These are phyloP conservation scores for Cistogaster globosa DNA, from an alignment of 2,888 invertebrate genomes.

Conservation along the genomic window DNA sequence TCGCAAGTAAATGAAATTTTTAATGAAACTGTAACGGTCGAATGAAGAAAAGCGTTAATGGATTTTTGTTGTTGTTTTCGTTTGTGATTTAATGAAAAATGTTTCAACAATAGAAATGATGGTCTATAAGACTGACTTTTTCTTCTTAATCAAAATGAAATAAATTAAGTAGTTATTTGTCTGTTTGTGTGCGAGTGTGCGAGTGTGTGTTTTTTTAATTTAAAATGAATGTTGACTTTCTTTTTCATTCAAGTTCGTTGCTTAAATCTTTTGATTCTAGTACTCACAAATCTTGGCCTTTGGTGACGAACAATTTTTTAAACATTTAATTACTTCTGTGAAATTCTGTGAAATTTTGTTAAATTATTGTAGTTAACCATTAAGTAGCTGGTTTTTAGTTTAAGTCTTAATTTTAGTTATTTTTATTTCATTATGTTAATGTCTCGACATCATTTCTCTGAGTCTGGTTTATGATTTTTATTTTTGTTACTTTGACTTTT, in stretches of 20 bases:
- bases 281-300: neutral
- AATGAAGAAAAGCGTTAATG: constrained; percentile 54
- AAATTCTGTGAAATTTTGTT: constrained; percentile 23
- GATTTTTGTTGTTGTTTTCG: constrained; percentile 26
- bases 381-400: neutral
- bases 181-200: neutral
- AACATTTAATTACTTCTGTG: constrained; percentile 50
- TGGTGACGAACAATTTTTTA: constrained; percentile 15
- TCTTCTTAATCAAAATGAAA: constrained; percentile 33
- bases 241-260: constrained; percentile 61
- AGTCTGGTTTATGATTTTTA: constrained; percentile 7
- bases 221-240: neutral
- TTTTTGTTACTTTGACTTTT: constrained; percentile 25
- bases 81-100: constrained; percentile 34
- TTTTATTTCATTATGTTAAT: constrained; percentile 15
- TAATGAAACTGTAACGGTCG: constrained; percentile 63
- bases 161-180: constrained; percentile 34
- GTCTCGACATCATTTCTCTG: constrained; percentile 32
- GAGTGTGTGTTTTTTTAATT: neutral
- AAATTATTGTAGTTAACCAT: constrained; percentile 32
- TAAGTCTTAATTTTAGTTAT: neutral
- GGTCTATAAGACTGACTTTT: constrained; percentile 47
- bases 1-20: constrained; percentile 17
- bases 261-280: constrained; percentile 62
- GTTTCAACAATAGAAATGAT: constrained; percentile 40